Evolutionary conservation across 2,888 invertebrate genomes (phyloP).

Genomic region (Chironomus tentans): DNA sequence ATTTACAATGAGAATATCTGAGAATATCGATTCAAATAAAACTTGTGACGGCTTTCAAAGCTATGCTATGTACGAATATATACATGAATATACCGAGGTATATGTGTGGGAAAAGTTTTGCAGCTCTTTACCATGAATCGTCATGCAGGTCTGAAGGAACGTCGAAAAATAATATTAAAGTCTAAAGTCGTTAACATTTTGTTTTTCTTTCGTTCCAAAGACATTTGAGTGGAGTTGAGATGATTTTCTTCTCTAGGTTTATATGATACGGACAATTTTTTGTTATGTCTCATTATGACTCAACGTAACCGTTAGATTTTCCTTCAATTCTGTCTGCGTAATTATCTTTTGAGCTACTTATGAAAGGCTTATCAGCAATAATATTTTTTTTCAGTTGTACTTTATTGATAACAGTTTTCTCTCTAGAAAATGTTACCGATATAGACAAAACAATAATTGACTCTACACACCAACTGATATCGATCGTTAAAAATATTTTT

Average conservation of each 20-base stretch:
- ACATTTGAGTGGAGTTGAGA: not conserved
- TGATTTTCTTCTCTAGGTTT: conserved; percentile 13
- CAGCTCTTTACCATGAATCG: not conserved
- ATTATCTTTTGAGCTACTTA: no score
- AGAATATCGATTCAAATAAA: conserved; percentile 27
- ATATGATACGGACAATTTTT: not conserved
- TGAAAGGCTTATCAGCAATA: no score
- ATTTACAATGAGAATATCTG: conserved; percentile 26
- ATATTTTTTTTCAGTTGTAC: no score
- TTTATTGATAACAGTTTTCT: no score
- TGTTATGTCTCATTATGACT: no score
- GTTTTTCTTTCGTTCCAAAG: conserved; percentile 1
- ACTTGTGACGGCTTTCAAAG: conserved; percentile 10
- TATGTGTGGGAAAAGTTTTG: conserved; percentile 25
- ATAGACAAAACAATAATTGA: no score
- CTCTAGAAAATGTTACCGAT: no score
- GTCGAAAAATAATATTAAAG: not conserved
- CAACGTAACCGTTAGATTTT: no score
- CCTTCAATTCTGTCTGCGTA: no score
- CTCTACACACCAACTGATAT: no score
- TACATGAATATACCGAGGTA: not conserved
- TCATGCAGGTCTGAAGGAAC: not conserved
- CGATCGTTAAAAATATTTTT: no score
- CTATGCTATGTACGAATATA: not conserved
- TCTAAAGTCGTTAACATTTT: conserved; percentile 22